Evolutionary conservation across 2,113 vertebrate genomes (phyloP), one percentile per base, ranked within the genome.

Genomic region (Chionodraco myersi): DNA sequence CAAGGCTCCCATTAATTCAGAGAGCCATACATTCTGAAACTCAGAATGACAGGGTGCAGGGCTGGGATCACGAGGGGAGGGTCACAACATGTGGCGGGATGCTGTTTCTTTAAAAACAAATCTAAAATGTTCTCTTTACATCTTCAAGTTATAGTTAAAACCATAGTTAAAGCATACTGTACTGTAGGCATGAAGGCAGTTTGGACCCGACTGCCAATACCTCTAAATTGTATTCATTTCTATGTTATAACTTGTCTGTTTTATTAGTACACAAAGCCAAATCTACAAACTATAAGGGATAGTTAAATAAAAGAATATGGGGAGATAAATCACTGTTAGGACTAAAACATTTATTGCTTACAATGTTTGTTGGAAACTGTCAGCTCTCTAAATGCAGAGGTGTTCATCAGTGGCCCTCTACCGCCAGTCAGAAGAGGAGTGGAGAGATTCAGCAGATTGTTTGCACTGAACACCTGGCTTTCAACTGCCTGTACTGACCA

Each of bases 1-100:
- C 52, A 89, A 84, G 67, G 56, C 64, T 69, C 64, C 75, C 49
- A 66, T 75, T 72, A 52, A 81, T 47, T 56, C 62, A 73, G 23
- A 59, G 11, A 72, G 62, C 2, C 41, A 49, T 84, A 78, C 61
- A 80, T 83, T 63, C 16, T 73, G 49, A 41, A 41, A 9, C 4
- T 16, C 63, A 65, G 44, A 66, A 11, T n/a, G 0, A 23, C 30
- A 59, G 77, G 56, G 76, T 44, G 66, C 57, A 36, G 36, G 7
- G 68, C 56, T 59, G 23, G 48, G 44, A 1, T 75, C 47, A 53
- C 16, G 7, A 76, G 5, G 64, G 59, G 34, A 6, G 48, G 51
- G 36, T 62, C 30, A 2, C 6, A 10, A 49, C 10, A 48, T 6
- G 45, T 0, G 16, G 21, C 34, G 18, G 47, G 47, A 36, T 9